These are phyloP conservation scores for Drosophila affinis DNA, from an alignment of 2,888 invertebrate genomes.

Conservation along the genomic window DNA sequence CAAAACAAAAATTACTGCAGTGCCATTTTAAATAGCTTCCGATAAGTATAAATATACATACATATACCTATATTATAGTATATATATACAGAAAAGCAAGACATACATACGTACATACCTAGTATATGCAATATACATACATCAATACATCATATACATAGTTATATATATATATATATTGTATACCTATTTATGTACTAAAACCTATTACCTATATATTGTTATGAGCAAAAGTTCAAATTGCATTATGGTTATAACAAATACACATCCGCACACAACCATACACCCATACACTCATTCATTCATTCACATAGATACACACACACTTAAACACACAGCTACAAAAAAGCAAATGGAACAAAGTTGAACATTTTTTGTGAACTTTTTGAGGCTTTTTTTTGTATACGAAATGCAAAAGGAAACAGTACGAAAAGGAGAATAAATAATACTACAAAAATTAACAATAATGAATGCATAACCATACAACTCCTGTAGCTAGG, in stretches of 20 bases:
- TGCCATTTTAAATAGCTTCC: conserved; percentile 83
- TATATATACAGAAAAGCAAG: conserved; percentile 44
- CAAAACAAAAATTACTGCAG: conserved; percentile 80
- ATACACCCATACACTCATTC: neutral
- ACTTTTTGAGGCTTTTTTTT: conserved; percentile 74
- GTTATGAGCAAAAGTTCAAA: conserved; percentile 77
- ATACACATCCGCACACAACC: conserved; percentile 21
- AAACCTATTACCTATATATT: conserved; percentile 50
- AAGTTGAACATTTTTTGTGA: conserved; percentile 69
- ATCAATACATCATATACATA: conserved; percentile 22
- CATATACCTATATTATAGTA: conserved; percentile 47
- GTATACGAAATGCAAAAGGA: conserved; percentile 43
- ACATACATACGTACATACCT: conserved; percentile 35
- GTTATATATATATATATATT: conserved; percentile 25
- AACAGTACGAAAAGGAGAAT: conserved; percentile 10
- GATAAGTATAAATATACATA: conserved; percentile 47
- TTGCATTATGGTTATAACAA: conserved; percentile 65
- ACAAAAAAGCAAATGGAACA: conserved; percentile 70
- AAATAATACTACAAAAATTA: conserved; percentile 9
- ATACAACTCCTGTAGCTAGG: conserved; percentile 60
- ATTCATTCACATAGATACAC: conserved; percentile 10
- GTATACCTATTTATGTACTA: conserved; percentile 62
- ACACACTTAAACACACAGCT: conserved; percentile 21
- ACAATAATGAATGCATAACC: conserved; percentile 19
- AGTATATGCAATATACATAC: conserved; percentile 42